Base-by-base conservation (phyloP, 2,113 vertebrate species). In the Calonectris borealis region DNA sequence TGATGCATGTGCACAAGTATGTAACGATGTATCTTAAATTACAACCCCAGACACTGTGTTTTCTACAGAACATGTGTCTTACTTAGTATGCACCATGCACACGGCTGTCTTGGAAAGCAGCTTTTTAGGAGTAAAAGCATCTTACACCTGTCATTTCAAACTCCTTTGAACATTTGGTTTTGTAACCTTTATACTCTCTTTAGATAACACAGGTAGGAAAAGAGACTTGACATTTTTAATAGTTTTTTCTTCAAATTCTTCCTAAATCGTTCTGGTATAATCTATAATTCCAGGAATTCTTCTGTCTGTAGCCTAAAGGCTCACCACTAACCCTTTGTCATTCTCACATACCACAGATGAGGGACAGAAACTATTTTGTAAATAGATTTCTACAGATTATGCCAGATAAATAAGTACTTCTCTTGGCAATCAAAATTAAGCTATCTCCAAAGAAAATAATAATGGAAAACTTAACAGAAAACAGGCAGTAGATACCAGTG, bases 201-300 rank as follows among this genome's bases (percentile, higher is more conserved):
- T 79, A 77, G 89, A 89, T 85, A 83, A 83, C 2, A 4, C 51
- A 83, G 58, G 79, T 79, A 85, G 70, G 54, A 96, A 88, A 78
- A 90, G 42, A 66, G 54, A 72, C 83, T 79, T 90, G 73, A 77
- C 49, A 24, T 94, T 95, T 91, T 88, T 70, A 93, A 54, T 85
- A 91, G 65, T 16, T 91, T 95, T 83, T 92, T 84, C 78, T 88
- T 95, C n/a, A 80, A 73, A 83, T 94, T 96, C 70, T 80, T 89
- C 19, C 62, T 66, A 93, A 94, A 90, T 80, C 55, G 66, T 70
- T 80, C 32, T 80, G 49, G 49, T 87, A 73, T 87, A 88, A 86
- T 91, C 78, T 40, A 1, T 86, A 82, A 94, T 89, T 91, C 91
- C 78, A 83, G 77, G 29, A 91, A 69, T 95, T 87, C 57, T 88